A percentile compares a stretch with the other conserved stretches of the same genome.
Evolutionary conservation across 2,113 vertebrate species (phyloP).

Genomic region (Litocranius walleri): DNA sequence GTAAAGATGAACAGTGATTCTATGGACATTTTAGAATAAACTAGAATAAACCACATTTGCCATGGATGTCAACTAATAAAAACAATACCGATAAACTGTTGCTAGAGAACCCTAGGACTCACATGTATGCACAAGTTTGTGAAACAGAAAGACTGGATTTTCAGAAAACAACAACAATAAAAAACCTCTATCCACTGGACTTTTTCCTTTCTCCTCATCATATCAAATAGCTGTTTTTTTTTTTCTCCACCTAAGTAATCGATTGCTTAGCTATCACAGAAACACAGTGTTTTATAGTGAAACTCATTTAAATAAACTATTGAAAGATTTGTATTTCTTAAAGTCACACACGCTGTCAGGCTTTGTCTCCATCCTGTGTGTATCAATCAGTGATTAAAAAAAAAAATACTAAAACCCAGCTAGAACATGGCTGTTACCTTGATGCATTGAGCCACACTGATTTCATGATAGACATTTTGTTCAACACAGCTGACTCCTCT

Average conservation of each 20-base stretch:
- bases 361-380: background rate
- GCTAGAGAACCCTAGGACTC: background rate
- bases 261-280: background rate
- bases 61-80: background rate
- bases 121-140: background rate
- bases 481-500: background rate
- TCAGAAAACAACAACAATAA: background rate
- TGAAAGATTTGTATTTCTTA: background rate
- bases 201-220: background rate
- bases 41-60: background rate
- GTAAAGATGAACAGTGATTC: background rate
- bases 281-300: background rate
- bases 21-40: background rate
- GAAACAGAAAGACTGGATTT: background rate
- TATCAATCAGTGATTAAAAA: background rate
- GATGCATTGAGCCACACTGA: background rate
- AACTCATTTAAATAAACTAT: background rate
- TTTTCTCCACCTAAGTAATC: background rate
- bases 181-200: fast-evolving
- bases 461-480: background rate
- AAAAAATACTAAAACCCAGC: background rate
- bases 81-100: background rate
- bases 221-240: background rate
- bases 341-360: background rate
- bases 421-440: background rate